These are phyloP conservation scores for Proctacanthus coquilletti DNA, from an alignment of 1,140 invertebrate species.

Conservation along the genomic window DNA sequence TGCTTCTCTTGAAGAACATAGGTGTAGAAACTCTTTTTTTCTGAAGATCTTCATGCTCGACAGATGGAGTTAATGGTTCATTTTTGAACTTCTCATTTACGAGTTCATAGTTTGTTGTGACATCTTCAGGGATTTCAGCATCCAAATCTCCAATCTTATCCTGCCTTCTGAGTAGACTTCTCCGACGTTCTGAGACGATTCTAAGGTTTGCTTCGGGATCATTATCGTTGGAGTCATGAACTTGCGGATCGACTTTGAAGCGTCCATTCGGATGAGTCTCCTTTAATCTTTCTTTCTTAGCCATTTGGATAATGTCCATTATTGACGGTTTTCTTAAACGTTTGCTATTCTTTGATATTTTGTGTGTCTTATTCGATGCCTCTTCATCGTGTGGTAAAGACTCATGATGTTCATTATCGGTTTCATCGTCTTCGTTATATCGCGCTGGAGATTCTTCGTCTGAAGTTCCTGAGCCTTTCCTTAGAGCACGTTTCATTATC, in stretches of 20 bases:
- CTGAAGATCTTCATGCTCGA: not conserved
- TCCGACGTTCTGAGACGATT: constrained; percentile 21
- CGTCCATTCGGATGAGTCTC: constrained; percentile 18
- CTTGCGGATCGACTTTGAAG: constrained; percentile 13
- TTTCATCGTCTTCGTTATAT: constrained; percentile 35
- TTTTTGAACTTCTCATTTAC: constrained; percentile 2
- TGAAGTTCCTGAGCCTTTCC: constrained; percentile 37
- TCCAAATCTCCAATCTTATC: constrained; percentile 1
- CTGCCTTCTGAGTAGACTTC: constrained; percentile 17
- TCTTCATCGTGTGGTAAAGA: constrained; percentile 41
- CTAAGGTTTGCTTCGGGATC: constrained; percentile 24
- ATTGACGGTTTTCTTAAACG: constrained; percentile 24
- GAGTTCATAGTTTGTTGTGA: not conserved
- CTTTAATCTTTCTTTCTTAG: constrained; percentile 16
- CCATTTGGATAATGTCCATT: constrained; percentile 27
- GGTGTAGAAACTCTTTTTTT: not conserved
- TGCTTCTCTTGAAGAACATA: constrained; percentile 6
- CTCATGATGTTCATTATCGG: constrained; percentile 49
- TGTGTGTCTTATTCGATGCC: constrained; percentile 17
- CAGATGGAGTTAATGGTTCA: not conserved
- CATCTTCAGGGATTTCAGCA: not conserved
- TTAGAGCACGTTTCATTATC: constrained; percentile 42
- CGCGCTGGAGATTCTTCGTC: constrained; percentile 32
- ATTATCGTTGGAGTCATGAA: constrained; percentile 11
- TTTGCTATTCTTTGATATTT: constrained; percentile 6